Base-by-base conservation (phyloP, 2,888 invertebrate genomes). In the Epsilonema sp. region DNA sequence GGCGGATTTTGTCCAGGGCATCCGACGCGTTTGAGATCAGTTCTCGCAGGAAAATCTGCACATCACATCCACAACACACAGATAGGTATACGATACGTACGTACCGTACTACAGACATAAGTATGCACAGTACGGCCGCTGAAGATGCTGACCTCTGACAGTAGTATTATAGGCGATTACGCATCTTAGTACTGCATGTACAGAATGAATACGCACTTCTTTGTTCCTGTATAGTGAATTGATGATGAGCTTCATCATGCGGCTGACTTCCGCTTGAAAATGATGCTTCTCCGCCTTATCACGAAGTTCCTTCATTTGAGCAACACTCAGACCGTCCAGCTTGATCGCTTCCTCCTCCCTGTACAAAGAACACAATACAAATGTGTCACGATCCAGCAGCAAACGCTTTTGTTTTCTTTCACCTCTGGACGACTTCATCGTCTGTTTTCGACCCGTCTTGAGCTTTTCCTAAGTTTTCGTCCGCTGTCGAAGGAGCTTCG, bases 221-320 rank as follows among this genome's bases (percentile, higher is more conserved):
- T 97, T 97, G 70, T 99, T 97, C 59, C 89, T 78, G 71, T 97
- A 97, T 8, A 97, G 74, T 8, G 97, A 97, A 72, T 99, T 99
- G 66, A 99, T 99, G 69, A 97, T 97, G 50, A 97, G 77, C 70
- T 97, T 99, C 97, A 97, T 99, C 90, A 99, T 92, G 49, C 94
- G 81, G 71, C 90, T 90, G 38, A 99, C 97, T 72, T 97, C 97
- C 1, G 97, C 90, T 73, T 97, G 86, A 74, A 92, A 94, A 53
- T 64, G 62, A 61, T 68, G 68, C 58, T 73, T 73, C 56, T 72
- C 71, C 1, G 90, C 79, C 54, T 79, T 80, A 42, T 85, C 86
- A 51, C 83, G 73, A 40, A 97, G 68, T 71, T 92, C 85, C 58
- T 83, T 84, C 65, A 89, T 73, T 70, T 97, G 86, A 20, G 89